Evolutionary conservation across 2,113 vertebrate species (phyloP).

Genomic region (Ginglymostoma cirratum): DNA sequence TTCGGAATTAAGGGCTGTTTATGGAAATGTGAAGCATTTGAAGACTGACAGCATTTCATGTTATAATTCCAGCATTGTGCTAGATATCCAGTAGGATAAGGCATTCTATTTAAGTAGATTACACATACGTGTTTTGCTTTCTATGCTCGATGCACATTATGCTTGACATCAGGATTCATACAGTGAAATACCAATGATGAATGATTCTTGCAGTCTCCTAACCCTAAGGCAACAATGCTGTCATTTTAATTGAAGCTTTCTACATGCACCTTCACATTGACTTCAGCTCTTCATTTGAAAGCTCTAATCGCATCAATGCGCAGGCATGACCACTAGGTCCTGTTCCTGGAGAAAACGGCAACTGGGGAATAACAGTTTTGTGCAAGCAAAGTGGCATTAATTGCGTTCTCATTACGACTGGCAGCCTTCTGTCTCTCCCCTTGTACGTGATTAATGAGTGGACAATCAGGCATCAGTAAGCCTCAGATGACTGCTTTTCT

Average conservation of each 20-base stretch:
- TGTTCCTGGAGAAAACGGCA: neutral
- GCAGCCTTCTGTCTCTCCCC: neutral
- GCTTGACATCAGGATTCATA: conserved; percentile 29
- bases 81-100: neutral
- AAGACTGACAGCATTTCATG: neutral
- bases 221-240: conserved; percentile 29
- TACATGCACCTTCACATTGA: conserved; percentile 20
- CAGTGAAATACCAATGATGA: neutral
- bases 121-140: neutral
- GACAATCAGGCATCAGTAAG: neutral
- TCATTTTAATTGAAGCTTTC: conserved; percentile 32
- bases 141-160: neutral
- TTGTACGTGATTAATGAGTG: conserved; percentile 2
- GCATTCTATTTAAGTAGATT: conserved; percentile 26
- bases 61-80: neutral
- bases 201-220: conserved; percentile 5
- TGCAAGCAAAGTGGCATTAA: neutral
- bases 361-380: neutral
- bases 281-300: neutral
- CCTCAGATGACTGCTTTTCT: neutral
- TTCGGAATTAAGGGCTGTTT: neutral
- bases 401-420: neutral
- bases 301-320: conserved; percentile 2
- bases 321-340: neutral
- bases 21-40: neutral